Base-by-base conservation (phyloP, 1,140 invertebrate genomes). In the Heterodera schachtii region DNA sequence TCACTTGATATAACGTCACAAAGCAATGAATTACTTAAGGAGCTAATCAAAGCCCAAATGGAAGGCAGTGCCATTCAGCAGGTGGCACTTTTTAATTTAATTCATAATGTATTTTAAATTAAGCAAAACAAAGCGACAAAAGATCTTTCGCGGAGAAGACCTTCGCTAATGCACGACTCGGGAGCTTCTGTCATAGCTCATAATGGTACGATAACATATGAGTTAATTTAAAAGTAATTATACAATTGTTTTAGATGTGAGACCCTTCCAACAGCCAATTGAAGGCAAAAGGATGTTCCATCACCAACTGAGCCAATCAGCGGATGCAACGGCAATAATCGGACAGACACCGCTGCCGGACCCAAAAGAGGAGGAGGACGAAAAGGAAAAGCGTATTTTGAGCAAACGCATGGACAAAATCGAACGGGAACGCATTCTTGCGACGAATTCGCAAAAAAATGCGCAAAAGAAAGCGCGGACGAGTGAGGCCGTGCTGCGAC, bases 351-450 rank as follows among this genome's bases (percentile, higher is more conserved):
- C 78, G 11, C 41, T 71, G 47, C 76, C 60, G 47, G 78, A 79
- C 21, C 43, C 78, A 1, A 19, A 71, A 31, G 78, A 79, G 21
- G 75, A 57, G 16, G 80, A 81, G 52, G 80, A 81, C 8, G 80
- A 81, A 16, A 60, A 60, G n/a, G n/a, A 46, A 21, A 81, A 81
- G 49, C 47, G 75, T 44, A 41, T 44, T 46, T 41, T 81, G 31
- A 44, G 49, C 41, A 75, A 81, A 69, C 70, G 66, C 9, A 41
- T 81, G 49, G 80, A 78, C 21, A 81, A 70, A 47, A 77, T 81
- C 67, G 80, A 81, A n/a, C 52, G 80, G 8, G 80, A 81, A 7
- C 73, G 66, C 49, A 81, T 13, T 49, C 52, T 79, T 21, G 67
- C 75, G 41, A 66, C 44, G 13, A 21, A 47, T 19, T 44, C 47